Evolutionary conservation across 2,888 invertebrate species (phyloP).

Genomic region (Lasioglossum marginatum): DNA sequence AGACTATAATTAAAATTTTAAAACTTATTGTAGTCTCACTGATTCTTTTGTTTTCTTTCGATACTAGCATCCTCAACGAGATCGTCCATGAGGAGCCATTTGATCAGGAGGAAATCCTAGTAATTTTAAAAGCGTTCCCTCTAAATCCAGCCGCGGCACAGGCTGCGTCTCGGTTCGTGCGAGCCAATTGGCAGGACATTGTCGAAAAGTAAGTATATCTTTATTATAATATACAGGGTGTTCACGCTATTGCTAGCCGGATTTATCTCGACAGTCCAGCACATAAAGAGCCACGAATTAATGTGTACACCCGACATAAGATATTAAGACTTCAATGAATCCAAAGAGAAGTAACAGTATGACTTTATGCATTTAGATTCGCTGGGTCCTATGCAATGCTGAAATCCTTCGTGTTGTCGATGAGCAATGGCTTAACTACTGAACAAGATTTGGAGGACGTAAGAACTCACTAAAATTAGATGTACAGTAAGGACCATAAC

Average conservation of each 20-base stretch:
- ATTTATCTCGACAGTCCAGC: no score
- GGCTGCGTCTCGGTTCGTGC: slow-evolving; percentile 75
- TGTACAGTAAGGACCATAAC: no score
- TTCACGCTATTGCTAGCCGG: background rate
- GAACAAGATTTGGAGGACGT: slow-evolving; percentile 78
- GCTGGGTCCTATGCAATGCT: slow-evolving; percentile 72
- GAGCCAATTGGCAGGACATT: slow-evolving; percentile 77
- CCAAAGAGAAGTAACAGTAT: background rate
- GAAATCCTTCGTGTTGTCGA: slow-evolving; percentile 75
- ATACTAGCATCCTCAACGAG: slow-evolving; percentile 76
- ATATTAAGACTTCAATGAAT: background rate
- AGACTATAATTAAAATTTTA: no score
- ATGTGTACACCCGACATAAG: background rate
- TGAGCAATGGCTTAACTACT: slow-evolving; percentile 73
- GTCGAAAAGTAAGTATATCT: slow-evolving; percentile 68
- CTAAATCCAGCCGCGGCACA: slow-evolving; percentile 78
- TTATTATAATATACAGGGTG: background rate
- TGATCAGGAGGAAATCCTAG: slow-evolving; percentile 70
- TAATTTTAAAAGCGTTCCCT: slow-evolving; percentile 76
- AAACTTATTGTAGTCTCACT: background rate
- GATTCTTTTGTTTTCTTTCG: background rate
- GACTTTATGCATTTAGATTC: slow-evolving; percentile 67
- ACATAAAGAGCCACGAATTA: no score
- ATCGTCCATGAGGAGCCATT: slow-evolving; percentile 73
- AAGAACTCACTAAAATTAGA: slow-evolving; percentile 41